Evolutionary conservation across 2,113 vertebrate species (phyloP).

Genomic region (Sander vitreus): DNA sequence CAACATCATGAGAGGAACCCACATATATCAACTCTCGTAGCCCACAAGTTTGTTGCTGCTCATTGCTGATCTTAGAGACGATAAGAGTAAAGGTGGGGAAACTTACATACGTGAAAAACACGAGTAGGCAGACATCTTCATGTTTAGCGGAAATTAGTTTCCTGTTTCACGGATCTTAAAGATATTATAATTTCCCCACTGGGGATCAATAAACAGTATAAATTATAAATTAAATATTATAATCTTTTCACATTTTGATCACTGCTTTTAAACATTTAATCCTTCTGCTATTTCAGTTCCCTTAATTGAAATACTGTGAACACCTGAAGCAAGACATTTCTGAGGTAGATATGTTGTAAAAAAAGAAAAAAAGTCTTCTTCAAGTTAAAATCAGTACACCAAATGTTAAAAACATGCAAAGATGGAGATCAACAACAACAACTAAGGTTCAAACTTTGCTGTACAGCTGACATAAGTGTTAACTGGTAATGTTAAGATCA

Average conservation of each 20-base stretch:
- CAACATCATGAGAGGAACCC: constrained; percentile 9
- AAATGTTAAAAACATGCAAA: not conserved
- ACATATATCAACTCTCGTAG: constrained; percentile 2
- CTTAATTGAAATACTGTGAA: not conserved
- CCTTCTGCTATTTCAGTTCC: not conserved
- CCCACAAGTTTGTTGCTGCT: constrained; percentile 2
- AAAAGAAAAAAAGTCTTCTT: no score
- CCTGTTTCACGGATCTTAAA: constrained; percentile 24
- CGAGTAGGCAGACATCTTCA: constrained; percentile 30
- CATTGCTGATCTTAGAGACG: constrained; percentile 45
- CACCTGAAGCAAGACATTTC: not conserved
- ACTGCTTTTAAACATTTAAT: not conserved
- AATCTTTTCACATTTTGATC: not conserved
- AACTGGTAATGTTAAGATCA: constrained; percentile 1
- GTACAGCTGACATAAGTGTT: not conserved
- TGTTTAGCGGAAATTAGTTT: constrained; percentile 49
- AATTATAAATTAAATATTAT: no score
- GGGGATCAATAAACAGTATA: no score
- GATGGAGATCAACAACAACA: not conserved
- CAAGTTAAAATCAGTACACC: no score
- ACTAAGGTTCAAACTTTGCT: not conserved
- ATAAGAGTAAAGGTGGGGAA: constrained; percentile 69
- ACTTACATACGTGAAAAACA: constrained; percentile 34
- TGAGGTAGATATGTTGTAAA: not conserved
- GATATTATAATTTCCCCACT: no score